A percentile compares a stretch with the other conserved stretches of the same genome.
Conservation (phyloP, 2,113 vertebrate species). For the Rhynchopsitta pachyrhyncha region DNA sequence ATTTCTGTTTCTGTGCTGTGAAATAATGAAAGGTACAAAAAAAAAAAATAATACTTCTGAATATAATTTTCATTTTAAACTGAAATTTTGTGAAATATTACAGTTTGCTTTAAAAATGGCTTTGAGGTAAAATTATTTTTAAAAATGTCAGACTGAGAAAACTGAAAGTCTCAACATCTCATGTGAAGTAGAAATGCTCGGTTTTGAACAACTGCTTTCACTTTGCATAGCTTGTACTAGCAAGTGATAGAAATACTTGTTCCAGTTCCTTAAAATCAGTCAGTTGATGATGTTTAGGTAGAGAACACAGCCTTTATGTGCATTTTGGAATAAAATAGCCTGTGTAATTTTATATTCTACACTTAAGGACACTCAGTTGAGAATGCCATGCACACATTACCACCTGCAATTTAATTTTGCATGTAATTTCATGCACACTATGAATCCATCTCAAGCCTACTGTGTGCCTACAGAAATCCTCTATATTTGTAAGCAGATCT, state of each 20-base stretch:
- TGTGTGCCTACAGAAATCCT: constrained; percentile 9
- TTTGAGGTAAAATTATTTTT: background rate
- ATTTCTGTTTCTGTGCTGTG: background rate
- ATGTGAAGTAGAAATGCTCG: background rate
- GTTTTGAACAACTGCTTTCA: background rate
- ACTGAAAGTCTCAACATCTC: background rate
- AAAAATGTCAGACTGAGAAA: background rate
- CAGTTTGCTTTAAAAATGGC: background rate
- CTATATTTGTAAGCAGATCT: constrained; percentile 34
- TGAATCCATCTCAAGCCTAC: constrained; percentile 43
- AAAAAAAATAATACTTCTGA: background rate
- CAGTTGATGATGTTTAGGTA: constrained; percentile 2
- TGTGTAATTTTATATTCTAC: constrained; percentile 55
- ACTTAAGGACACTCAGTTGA: constrained; percentile 35
- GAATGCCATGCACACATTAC: constrained; percentile 16
- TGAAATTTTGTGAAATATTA: background rate
- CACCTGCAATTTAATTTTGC: constrained; percentile 56
- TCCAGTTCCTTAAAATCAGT: background rate
- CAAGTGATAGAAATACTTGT: background rate
- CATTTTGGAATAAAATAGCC: constrained; percentile 22
- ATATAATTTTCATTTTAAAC: background rate
- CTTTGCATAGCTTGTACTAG: background rate
- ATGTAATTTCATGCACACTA: constrained; percentile 60
- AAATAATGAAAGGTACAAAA: background rate
- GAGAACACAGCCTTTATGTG: background rate